Base-by-base conservation (phyloP, 2,113 vertebrate species). In the Camelus bactrianus region DNA sequence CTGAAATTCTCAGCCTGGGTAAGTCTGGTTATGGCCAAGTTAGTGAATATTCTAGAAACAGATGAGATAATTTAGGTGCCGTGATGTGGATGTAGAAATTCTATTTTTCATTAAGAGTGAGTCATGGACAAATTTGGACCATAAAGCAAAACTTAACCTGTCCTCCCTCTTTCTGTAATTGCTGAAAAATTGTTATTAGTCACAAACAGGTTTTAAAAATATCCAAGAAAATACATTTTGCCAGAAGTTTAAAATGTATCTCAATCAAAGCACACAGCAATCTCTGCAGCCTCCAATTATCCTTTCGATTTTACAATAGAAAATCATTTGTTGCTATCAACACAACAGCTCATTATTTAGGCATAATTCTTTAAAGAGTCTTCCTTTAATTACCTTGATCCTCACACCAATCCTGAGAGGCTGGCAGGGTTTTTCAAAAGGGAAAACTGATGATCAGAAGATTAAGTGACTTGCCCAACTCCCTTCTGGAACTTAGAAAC, bases 51-150 rank as follows among this genome's bases (percentile, higher is more conserved):
- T 94, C 62, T 70, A 79, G 50, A 96, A 94, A 52, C 35, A 88
- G 70, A 88, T 93, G 46, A 96, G 93, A 93, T 91, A 46, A 83
- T 88, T 89, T 91, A 35, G 54, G 13, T 91, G 42, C 69, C 52
- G 28, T 93, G 42, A 91, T 38, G 16, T 72, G 14, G 67, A 89
- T 54, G 10, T 77, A 13, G 48, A 96, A 91, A 91, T 69, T 85
- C 56, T 96, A 30, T 81, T 93, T 92, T 96, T 95, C 67, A 88
- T 35, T 85, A 90, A 97, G 73, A 91, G 16, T 92, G 42, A 91
- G 24, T 77, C 84, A 76, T 81, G 91, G 73, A 87, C 60, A 95
- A 92, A 92, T 75, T 89, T 56, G 79, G 26, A 89, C 38, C 76
- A 72, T 46, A 84, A 96, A 56, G 77, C 46, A 89, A 95, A 95